Conservation (phyloP, 2,888 invertebrate species). For the Acleris holmiana region DNA sequence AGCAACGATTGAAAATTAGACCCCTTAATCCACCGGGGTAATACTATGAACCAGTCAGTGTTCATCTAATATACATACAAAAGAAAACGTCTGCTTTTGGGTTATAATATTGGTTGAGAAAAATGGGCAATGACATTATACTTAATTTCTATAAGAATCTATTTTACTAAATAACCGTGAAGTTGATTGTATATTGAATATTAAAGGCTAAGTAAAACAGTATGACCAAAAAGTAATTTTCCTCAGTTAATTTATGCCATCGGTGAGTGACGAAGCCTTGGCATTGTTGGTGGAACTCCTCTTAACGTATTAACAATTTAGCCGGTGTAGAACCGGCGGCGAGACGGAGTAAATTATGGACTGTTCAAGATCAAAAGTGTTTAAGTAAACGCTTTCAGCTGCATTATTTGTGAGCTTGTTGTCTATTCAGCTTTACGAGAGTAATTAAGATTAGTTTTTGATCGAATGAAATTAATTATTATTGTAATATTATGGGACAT, state of each 20-base stretch:
- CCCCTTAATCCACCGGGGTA: no score
- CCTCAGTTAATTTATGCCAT: slow-evolving; percentile 30
- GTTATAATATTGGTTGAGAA: no score
- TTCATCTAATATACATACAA: no score
- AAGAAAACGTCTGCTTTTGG: no score
- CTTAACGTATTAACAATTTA: slow-evolving; percentile 36
- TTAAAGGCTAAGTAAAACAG: background rate
- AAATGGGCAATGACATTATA: no score
- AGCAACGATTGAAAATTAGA: no score
- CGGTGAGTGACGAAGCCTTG: slow-evolving; percentile 27
- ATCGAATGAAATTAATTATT: background rate
- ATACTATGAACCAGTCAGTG: no score
- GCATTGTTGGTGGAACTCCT: slow-evolving; percentile 30
- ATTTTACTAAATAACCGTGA: no score
- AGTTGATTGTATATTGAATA: no score
- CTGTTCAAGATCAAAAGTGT: background rate
- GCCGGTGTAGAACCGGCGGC: slow-evolving; percentile 18
- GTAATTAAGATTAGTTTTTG: background rate
- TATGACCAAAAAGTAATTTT: slow-evolving; percentile 21
- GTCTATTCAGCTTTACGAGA: background rate
- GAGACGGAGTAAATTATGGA: slow-evolving; percentile 19
- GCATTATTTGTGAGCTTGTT: background rate
- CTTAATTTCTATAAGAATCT: no score
- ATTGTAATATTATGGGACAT: background rate
- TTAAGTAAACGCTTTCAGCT: background rate